phyloP scores from a whole-genome alignment of 2,113 vertebrate species.

The Copsychus sechellarum region DNA sequence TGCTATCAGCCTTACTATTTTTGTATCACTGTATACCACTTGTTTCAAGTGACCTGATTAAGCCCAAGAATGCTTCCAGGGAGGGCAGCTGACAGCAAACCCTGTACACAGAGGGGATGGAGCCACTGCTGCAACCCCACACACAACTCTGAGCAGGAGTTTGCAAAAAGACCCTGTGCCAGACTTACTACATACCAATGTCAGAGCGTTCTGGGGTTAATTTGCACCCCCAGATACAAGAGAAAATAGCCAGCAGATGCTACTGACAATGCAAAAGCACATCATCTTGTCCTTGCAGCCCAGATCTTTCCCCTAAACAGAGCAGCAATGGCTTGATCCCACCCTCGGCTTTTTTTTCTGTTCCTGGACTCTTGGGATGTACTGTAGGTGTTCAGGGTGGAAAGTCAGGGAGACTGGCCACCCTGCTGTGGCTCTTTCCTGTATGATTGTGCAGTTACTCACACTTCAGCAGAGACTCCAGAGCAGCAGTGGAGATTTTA shows the following conservation, averaged over 20 bases:
- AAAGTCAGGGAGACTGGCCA: background rate
- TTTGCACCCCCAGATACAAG: background rate
- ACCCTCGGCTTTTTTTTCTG: background rate
- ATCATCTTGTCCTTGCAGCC: background rate
- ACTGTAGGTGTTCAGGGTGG: accelerated
- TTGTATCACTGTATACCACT: background rate
- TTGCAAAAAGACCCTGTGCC: background rate
- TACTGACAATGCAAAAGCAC: background rate
- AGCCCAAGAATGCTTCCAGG: background rate
- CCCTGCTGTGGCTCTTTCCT: background rate
- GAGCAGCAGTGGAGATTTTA: background rate
- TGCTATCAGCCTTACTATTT: background rate
- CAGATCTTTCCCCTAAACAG: background rate
- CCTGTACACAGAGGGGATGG: background rate
- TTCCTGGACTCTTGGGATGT: background rate
- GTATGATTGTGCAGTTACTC: background rate
- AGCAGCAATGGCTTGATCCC: background rate
- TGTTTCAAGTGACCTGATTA: background rate
- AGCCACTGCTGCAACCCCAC: accelerated
- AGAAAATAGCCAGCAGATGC: background rate
- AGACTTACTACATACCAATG: background rate
- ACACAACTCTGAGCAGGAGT: background rate
- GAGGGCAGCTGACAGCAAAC: background rate
- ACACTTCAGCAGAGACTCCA: background rate
- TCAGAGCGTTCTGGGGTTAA: background rate